Base-by-base conservation (phyloP, 2,888 invertebrate genomes). In the Heterodera filipjevi region DNA sequence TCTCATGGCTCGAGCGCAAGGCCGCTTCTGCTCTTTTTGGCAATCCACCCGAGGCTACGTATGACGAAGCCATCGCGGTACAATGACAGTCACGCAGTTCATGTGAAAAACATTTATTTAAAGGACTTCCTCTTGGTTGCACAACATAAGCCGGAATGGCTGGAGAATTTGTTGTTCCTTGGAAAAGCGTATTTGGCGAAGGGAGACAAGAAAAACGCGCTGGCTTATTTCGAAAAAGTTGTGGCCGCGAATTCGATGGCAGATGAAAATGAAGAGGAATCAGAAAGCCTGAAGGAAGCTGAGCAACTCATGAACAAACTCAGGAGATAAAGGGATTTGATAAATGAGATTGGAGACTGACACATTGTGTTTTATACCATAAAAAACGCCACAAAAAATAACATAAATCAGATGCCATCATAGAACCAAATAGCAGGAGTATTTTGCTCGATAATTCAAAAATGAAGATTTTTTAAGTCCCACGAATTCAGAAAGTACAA, bases 91-190 rank as follows among this genome's bases (percentile, higher is more conserved):
- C 68, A 68, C 12, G 39, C 39, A 39, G 6, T 39, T n/a, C 2
- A 12, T 12, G 44, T 44, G 64, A 3, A n/a, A 68, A 33, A 68
- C 12, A 19, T 22, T 12, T 35, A 16, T 16, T 16, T 75, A 19
- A 32, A 75, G 30, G 75, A 75, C 53, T 75, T 75, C 12, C 64
- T 75, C 32, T 30, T 49, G 27, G 75, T 75, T 0, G 30, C 46
- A 32, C 44, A 53, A 22, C 59, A 66, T n/a, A 77, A 77, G 22
- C 71, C 77, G 8, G 68, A 82, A 3, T 91, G 90, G 90, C 89
- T 90, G 82, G 91, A 91, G 84, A 91, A 91, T 83, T 82, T 89
- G 49, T 82, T 91, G 32, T 90, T 88, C 84, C 86, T 91, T 74
- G 90, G 87, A 59, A 90, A 90, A 82, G 86, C 87, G 77, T 85